These are phyloP conservation scores for Heliopora coerulea DNA, from an alignment of 92 coral and sea anemone genomes.

Conservation along the genomic window DNA sequence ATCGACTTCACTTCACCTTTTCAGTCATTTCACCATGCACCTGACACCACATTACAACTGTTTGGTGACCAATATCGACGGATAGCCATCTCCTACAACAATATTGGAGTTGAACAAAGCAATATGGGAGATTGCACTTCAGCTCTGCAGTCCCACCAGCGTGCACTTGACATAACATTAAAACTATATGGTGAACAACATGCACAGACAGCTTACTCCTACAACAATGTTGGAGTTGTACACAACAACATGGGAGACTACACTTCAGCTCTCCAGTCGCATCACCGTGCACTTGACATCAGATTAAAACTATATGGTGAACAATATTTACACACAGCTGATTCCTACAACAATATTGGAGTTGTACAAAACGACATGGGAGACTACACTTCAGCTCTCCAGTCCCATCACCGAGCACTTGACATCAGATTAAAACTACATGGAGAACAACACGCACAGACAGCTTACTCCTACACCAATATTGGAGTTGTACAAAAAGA, in stretches of 20 bases:
- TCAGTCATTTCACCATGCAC: too few relatives aligned
- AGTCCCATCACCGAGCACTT: neutral
- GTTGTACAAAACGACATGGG: neutral
- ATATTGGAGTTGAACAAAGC: too few relatives aligned
- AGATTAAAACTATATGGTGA: neutral
- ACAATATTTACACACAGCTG: neutral
- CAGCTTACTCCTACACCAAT: conserved; percentile 3
- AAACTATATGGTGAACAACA: too few relatives aligned
- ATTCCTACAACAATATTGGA: neutral
- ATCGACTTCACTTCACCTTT: too few relatives aligned
- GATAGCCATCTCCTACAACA: too few relatives aligned
- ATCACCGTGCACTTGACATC: neutral
- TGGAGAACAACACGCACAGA: neutral
- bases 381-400: neutral
- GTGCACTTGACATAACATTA: too few relatives aligned
- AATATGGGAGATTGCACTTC: too few relatives aligned
- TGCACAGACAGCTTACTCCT: conserved; percentile 17
- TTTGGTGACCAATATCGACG: too few relatives aligned
- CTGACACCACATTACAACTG: too few relatives aligned
- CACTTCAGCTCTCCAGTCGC: neutral
- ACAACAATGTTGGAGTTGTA: neutral
- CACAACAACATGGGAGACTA: neutral
- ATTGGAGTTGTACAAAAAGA: too few relatives aligned
- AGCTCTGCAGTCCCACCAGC: too few relatives aligned
- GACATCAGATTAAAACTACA: conserved; percentile 16